Conservation (phyloP, 2,888 invertebrate genomes). For the Cephus nigrinus region DNA sequence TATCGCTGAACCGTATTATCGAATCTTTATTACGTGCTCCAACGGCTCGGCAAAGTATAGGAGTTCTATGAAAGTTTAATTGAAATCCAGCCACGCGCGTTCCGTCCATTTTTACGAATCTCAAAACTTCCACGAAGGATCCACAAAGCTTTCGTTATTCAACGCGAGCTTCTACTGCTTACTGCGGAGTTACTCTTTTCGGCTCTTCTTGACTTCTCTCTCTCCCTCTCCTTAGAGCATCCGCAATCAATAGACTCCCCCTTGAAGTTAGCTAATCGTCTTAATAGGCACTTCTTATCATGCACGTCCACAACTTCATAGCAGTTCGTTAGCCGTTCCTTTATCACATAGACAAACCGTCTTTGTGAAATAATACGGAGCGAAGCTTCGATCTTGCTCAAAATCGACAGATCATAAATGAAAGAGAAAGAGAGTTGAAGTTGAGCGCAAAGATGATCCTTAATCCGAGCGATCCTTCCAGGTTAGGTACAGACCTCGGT, state of each 20-base stretch:
- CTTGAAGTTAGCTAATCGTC: neutral
- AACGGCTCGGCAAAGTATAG: conserved; percentile 37
- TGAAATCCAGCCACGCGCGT: conserved; percentile 37
- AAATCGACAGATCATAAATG: neutral
- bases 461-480: neutral
- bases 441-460: neutral
- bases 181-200: neutral
- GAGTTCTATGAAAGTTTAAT: conserved; percentile 47
- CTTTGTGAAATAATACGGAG: neutral
- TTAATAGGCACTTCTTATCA: neutral
- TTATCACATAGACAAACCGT: neutral
- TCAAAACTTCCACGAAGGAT: conserved; percentile 29
- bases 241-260: neutral
- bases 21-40: conserved; percentile 50
- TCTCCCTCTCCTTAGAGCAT: neutral
- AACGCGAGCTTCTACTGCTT: neutral
- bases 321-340: neutral
- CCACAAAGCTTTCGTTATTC: neutral
- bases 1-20: conserved; percentile 40
- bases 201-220: neutral
- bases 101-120: conserved; percentile 37
- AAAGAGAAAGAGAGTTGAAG: neutral
- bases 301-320: neutral
- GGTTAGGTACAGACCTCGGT: neutral
- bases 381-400: neutral